phyloP scores from a whole-genome alignment of 2,888 invertebrate species.

The Nomada lathburiana region DNA sequence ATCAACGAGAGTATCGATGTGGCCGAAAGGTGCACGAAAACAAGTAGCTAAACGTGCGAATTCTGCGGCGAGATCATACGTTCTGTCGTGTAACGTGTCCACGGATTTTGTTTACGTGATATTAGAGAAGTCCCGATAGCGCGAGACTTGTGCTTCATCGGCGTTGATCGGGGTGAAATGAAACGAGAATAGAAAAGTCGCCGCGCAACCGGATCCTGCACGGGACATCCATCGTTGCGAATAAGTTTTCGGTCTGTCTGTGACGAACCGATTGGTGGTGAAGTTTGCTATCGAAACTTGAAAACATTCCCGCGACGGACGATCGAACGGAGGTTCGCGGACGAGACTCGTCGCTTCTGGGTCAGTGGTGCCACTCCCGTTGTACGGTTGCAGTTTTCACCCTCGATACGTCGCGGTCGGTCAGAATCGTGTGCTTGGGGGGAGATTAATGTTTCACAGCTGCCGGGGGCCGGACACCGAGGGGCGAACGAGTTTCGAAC shows the following conservation, averaged over 20 bases:
- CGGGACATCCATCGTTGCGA: slow-evolving; percentile 26
- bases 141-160: neutral
- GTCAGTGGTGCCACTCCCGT: slow-evolving; percentile 53
- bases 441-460: slow-evolving; percentile 63
- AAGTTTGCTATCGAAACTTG: slow-evolving; percentile 52
- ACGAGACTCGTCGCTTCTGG: slow-evolving; percentile 46
- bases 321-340: slow-evolving; percentile 1
- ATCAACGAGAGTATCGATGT: neutral
- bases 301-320: slow-evolving; percentile 58
- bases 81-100: no score
- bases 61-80: no score
- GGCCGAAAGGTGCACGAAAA: no score
- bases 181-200: slow-evolving; percentile 39
- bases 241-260: slow-evolving; percentile 45
- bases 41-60: no score
- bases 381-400: slow-evolving; percentile 30
- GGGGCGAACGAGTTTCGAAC: neutral
- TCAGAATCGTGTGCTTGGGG: neutral
- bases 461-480: slow-evolving; percentile 1
- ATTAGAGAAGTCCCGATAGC: neutral
- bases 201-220: slow-evolving; percentile 18
- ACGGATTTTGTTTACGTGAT: no score
- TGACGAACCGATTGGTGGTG: slow-evolving; percentile 50
- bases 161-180: slow-evolving; percentile 14
- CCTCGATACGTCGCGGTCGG: slow-evolving; percentile 10